These are phyloP conservation scores for Andrena fulva DNA, from an alignment of 2,888 invertebrate genomes.

Conservation along the genomic window DNA sequence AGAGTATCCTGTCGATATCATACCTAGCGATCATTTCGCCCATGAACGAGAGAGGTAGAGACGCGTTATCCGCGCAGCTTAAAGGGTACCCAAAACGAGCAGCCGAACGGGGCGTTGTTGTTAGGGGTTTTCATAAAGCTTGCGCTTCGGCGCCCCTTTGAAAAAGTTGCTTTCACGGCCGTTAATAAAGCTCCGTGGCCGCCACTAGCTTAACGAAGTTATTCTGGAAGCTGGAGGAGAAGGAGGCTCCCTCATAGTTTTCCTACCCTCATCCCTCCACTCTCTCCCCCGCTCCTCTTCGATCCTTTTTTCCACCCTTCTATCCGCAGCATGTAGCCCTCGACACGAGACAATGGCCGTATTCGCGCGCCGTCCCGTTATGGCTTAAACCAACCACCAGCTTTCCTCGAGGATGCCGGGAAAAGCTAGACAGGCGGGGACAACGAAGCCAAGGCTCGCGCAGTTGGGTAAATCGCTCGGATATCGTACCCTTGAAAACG, in stretches of 20 bases:
- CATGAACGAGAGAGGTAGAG: background rate
- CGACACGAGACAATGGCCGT: slow-evolving; percentile 34
- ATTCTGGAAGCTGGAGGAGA: slow-evolving; percentile 2
- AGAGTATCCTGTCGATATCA: background rate
- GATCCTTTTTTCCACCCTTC: background rate
- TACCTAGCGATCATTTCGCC: too few species aligned
- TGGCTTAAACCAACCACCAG: slow-evolving; percentile 28
- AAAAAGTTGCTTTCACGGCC: slow-evolving; percentile 14
- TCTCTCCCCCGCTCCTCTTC: background rate
- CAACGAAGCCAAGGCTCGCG: background rate
- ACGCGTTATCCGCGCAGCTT: background rate
- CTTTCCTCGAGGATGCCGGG: slow-evolving; percentile 11
- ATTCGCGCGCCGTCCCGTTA: slow-evolving; percentile 28
- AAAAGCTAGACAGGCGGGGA: background rate
- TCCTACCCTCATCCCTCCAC: background rate
- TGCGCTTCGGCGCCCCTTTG: background rate
- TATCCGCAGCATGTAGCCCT: slow-evolving; percentile 14
- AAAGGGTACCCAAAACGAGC: background rate
- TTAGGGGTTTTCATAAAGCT: background rate
- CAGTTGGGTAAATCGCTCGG: background rate
- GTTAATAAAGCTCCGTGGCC: slow-evolving; percentile 7
- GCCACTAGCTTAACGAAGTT: slow-evolving; percentile 24
- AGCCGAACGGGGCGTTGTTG: background rate
- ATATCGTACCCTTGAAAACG: background rate
- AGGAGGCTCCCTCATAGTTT: slow-evolving; percentile 5